Percentiles rank a stretch among this genome's conserved stretches.
These are phyloP conservation scores for Irena cyanogastra DNA, from an alignment of 2,113 vertebrate species.

Conservation along the genomic window DNA sequence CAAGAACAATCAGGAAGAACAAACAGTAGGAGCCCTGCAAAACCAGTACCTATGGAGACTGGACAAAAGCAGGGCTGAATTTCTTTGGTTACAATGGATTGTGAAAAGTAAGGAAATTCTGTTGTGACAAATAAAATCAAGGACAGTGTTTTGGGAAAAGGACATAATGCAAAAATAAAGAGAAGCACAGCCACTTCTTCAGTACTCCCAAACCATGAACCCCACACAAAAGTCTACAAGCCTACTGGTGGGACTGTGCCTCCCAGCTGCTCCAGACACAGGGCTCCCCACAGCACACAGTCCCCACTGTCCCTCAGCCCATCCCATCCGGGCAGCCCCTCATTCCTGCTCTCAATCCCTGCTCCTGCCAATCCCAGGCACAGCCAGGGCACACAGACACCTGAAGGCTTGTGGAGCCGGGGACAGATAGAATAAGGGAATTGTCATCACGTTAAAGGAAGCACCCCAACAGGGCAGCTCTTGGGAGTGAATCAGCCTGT, in stretches of 20 bases:
- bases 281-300: not conserved
- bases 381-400: not conserved
- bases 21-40: not conserved
- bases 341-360: not conserved
- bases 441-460: not conserved
- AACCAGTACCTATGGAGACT: not conserved
- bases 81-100: not conserved
- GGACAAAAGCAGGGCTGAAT: not conserved
- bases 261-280: not conserved
- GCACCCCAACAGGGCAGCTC: not conserved
- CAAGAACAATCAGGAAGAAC: not conserved
- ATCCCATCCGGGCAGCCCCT: too few species aligned
- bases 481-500: not conserved
- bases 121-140: not conserved
- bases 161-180: not conserved
- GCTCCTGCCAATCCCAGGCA: not conserved
- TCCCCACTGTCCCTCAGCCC: too few species aligned
- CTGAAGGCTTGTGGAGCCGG: fast-evolving
- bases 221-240: not conserved
- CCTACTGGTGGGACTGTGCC: not conserved
- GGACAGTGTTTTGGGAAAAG: not conserved
- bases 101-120: not conserved
- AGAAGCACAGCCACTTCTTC: not conserved
- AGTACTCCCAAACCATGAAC: not conserved
- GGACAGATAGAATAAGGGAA: fast-evolving